A percentile compares a stretch with the other conserved stretches of the same genome.
phyloP scores from a whole-genome alignment of 1,140 invertebrate genomes.

The Catajapyx aquilonaris region DNA sequence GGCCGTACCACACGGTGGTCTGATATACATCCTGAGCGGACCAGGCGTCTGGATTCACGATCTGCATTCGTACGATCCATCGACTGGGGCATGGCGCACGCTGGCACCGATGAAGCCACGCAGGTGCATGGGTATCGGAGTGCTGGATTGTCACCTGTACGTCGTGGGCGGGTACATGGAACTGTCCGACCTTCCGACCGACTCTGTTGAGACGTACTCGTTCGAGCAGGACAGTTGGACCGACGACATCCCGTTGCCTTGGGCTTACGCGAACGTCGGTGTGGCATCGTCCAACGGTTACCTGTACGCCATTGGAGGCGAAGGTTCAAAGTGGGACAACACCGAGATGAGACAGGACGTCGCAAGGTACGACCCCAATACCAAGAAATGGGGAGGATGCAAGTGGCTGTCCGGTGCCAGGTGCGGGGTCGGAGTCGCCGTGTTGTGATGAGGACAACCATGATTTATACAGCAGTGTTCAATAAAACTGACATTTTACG shows the following conservation, averaged over 20 bases:
- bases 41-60: slow-evolving; percentile 41
- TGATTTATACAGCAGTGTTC: no score
- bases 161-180: slow-evolving; percentile 72
- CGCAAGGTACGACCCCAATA: no score
- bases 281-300: slow-evolving; percentile 60
- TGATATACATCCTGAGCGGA: slow-evolving; percentile 84
- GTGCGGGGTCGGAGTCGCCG: no score
- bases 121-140: slow-evolving; percentile 74
- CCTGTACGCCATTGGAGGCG: slow-evolving; percentile 67
- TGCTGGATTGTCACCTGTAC: slow-evolving; percentile 56
- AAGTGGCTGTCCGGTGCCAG: no score
- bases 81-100: slow-evolving; percentile 50
- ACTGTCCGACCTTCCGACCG: slow-evolving; percentile 50
- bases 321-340: no score
- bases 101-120: slow-evolving; percentile 64
- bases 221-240: slow-evolving; percentile 70
- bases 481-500: no score
- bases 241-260: slow-evolving; percentile 45
- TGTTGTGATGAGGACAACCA: no score
- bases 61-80: slow-evolving; percentile 54
- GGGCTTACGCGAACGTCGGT: slow-evolving; percentile 56
- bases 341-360: no score
- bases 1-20: slow-evolving; percentile 54
- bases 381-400: no score
- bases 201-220: slow-evolving; percentile 71